Evolutionary conservation across 2,888 invertebrate genomes (phyloP).

Genomic region (Gastrophysa polygoni): DNA sequence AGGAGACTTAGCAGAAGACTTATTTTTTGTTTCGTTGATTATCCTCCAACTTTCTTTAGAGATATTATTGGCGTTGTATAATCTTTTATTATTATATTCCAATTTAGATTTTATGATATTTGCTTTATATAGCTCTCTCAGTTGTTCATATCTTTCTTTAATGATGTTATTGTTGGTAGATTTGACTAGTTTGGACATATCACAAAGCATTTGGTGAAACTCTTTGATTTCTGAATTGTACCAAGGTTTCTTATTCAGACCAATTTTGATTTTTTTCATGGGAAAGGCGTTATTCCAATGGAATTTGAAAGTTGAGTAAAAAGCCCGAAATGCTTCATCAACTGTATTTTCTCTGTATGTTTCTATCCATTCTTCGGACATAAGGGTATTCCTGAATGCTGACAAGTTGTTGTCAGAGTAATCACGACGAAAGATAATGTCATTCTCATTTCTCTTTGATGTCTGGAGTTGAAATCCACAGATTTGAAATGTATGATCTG

Average conservation of each 20-base stretch:
- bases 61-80: background rate
- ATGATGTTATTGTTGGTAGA: constrained; percentile 1
- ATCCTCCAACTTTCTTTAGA: background rate
- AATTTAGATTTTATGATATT: constrained; percentile 1
- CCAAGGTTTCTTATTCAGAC: background rate
- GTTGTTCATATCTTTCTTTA: background rate
- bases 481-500: background rate
- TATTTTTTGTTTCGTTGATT: background rate
- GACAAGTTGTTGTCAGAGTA: background rate
- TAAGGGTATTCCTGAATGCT: background rate
- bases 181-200: background rate
- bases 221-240: constrained; percentile 1
- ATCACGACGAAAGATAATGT: no score
- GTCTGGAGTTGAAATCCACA: no score
- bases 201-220: background rate
- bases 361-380: no score
- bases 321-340: background rate
- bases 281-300: background rate
- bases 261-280: background rate
- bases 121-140: background rate
- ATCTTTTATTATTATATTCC: constrained; percentile 4
- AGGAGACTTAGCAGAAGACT: background rate
- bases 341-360: background rate
- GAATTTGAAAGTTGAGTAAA: constrained; percentile 3
- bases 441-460: no score